A percentile compares a stretch with the other conserved stretches of the same genome.
phyloP scores from a whole-genome alignment of 2,888 invertebrate genomes.

The Syrista parreyssii region DNA sequence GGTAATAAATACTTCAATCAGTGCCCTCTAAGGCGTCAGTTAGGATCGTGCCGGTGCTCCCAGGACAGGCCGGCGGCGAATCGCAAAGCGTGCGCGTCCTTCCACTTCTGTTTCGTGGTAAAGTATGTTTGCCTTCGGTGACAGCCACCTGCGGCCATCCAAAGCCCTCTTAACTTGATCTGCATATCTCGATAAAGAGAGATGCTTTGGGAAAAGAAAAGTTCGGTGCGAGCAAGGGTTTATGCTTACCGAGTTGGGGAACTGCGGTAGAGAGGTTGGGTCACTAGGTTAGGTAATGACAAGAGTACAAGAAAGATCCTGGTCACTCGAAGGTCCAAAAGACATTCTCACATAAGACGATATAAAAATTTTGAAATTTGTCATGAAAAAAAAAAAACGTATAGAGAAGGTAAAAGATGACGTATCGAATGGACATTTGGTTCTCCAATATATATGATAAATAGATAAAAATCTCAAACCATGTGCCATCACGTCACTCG shows the following conservation, averaged over 20 bases:
- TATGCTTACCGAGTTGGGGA: neutral
- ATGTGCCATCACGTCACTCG: slow-evolving; percentile 14
- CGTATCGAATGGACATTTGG: neutral
- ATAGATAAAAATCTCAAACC: slow-evolving; percentile 14
- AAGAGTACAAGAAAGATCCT: neutral
- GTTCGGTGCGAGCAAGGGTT: slow-evolving; percentile 7
- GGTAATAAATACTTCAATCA: slow-evolving; percentile 65
- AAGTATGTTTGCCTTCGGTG: slow-evolving; percentile 59
- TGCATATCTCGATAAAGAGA: slow-evolving; percentile 40
- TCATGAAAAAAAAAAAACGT: neutral
- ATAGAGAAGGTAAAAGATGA: neutral
- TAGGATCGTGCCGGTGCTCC: slow-evolving; percentile 53
- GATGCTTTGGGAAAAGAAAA: slow-evolving; percentile 4
- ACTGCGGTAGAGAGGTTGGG: neutral
- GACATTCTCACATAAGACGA: neutral
- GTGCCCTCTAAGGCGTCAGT: slow-evolving; percentile 64
- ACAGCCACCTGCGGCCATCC: slow-evolving; percentile 62
- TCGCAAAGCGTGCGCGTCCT: slow-evolving; percentile 56
- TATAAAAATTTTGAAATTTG: neutral
- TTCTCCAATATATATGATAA: neutral
- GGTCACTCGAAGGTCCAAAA: neutral
- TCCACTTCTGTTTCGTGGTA: slow-evolving; percentile 48
- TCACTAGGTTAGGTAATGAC: neutral
- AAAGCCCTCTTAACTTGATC: slow-evolving; percentile 42
- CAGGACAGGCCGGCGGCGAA: slow-evolving; percentile 56